These are phyloP conservation scores for Subacronicta megacephala DNA, from an alignment of 2,888 invertebrate species.

Conservation along the genomic window DNA sequence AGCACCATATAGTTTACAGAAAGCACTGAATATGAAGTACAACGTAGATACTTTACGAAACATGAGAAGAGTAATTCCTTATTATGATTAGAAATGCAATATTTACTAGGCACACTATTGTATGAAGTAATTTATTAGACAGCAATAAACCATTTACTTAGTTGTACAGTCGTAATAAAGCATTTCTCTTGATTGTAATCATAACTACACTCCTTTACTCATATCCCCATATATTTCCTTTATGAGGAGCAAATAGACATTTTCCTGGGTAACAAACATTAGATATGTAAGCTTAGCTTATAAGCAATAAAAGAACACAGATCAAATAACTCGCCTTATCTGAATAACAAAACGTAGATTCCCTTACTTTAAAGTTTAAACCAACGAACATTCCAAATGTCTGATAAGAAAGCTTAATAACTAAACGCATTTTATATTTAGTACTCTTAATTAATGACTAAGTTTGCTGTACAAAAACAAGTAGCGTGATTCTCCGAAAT, in stretches of 20 bases:
- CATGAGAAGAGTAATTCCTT: constrained; percentile 29
- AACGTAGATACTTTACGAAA: constrained; percentile 15
- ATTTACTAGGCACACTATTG: constrained; percentile 35
- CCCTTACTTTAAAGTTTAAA: constrained; percentile 4
- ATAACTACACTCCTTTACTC: constrained; percentile 21
- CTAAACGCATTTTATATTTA: constrained; percentile 46
- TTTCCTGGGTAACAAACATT: constrained; percentile 32
- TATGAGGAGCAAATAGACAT: constrained; percentile 42
- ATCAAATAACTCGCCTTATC: constrained; percentile 61
- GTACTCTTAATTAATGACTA: constrained; percentile 77
- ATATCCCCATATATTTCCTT: constrained; percentile 39
- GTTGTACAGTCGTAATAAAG: constrained; percentile 36
- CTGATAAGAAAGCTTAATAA: constrained; percentile 39
- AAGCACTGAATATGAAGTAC: background rate
- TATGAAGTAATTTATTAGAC: constrained; percentile 52
- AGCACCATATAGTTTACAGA: too few relatives aligned
- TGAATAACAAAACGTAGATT: constrained; percentile 48
- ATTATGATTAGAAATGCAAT: constrained; percentile 25
- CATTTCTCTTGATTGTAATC: constrained; percentile 51
- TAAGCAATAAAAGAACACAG: constrained; percentile 51
- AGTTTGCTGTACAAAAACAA: constrained; percentile 65
- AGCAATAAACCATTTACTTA: constrained; percentile 45
- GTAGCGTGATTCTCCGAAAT: constrained; percentile 81
- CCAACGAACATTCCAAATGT: constrained; percentile 32
- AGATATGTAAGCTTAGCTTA: constrained; percentile 26